phyloP scores from a whole-genome alignment of 2,113 vertebrate species.

The Pipra filicauda region DNA sequence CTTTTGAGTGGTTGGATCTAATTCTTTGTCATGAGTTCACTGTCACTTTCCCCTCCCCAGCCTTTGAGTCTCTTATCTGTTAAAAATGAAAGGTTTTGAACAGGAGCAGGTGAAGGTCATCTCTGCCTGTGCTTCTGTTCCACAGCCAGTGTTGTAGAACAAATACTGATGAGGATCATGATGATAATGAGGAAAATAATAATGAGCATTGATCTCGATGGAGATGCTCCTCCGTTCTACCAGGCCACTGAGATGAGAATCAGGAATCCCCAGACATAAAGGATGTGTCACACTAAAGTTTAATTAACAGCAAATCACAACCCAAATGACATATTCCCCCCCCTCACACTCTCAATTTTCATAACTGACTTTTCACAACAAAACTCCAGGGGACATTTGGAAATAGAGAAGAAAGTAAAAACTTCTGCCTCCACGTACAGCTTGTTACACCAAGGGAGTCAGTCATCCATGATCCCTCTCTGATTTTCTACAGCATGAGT shows the following conservation, averaged over 20 bases:
- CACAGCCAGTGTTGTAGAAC: slow-evolving; percentile 45
- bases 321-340: slow-evolving; percentile 29
- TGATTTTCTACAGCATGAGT: not conserved
- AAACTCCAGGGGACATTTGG: slow-evolving; percentile 43
- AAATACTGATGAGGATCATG: slow-evolving; percentile 62
- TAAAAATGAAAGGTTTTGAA: slow-evolving; percentile 9
- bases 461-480: not conserved
- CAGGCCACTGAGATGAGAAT: slow-evolving; percentile 59
- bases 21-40: not conserved
- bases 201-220: slow-evolving; percentile 60
- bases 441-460: not conserved
- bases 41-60: not conserved
- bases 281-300: slow-evolving; percentile 56
- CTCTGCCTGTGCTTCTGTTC: not conserved
- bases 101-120: not conserved
- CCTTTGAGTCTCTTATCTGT: not conserved
- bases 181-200: slow-evolving; percentile 67
- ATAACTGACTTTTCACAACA: slow-evolving; percentile 17
- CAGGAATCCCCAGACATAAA: slow-evolving; percentile 56
- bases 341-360: not conserved
- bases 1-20: not conserved
- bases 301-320: slow-evolving; percentile 64
- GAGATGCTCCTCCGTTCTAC: slow-evolving; percentile 40
- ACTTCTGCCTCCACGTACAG: not conserved
- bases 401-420: slow-evolving; percentile 18